Evolutionary conservation across 1,140 invertebrate species (phyloP).

Genomic region (Atopsyche davidsoni): DNA sequence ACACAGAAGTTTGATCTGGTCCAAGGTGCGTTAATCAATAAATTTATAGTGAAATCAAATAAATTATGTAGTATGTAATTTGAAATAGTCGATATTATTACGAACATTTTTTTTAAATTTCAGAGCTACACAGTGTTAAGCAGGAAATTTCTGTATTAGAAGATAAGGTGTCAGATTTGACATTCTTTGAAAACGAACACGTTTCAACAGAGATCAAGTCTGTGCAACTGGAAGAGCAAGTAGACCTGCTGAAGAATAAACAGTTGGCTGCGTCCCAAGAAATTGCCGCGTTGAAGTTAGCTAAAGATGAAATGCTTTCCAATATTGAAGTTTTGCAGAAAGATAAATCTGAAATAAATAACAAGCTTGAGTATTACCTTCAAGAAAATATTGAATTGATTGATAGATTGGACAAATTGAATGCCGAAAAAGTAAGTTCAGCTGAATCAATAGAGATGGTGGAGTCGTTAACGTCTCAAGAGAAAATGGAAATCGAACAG

Average conservation of each 20-base stretch:
- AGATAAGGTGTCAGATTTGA: conserved; percentile 51
- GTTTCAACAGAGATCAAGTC: conserved; percentile 63
- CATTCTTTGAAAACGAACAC: conserved; percentile 54
- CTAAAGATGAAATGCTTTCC: conserved; percentile 48
- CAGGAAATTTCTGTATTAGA: conserved; percentile 54
- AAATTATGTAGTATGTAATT: neutral
- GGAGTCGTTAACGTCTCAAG: conserved; percentile 57
- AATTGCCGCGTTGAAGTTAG: conserved; percentile 47
- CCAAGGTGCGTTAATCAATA: conserved; percentile 48
- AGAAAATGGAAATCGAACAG: conserved; percentile 53
- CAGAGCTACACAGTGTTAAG: conserved; percentile 52
- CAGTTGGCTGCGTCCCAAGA: conserved; percentile 50
- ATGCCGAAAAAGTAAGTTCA: conserved; percentile 58
- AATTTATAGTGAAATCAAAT: too few relatives aligned
- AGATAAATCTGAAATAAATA: conserved; percentile 51
- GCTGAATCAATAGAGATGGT: conserved; percentile 66
- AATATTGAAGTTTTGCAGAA: conserved; percentile 51
- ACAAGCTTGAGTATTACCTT: conserved; percentile 56
- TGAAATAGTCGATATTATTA: neutral
- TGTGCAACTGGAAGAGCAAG: conserved; percentile 63
- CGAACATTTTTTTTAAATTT: conserved; percentile 30
- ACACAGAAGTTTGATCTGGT: conserved; percentile 61
- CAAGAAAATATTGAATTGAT: conserved; percentile 62
- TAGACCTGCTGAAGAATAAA: conserved; percentile 48
- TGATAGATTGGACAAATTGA: conserved; percentile 60